Percentiles rank a stretch among this genome's conserved stretches.
Evolutionary conservation across 1,140 invertebrate species (phyloP).

Genomic region (Arctopsyche grandis): DNA sequence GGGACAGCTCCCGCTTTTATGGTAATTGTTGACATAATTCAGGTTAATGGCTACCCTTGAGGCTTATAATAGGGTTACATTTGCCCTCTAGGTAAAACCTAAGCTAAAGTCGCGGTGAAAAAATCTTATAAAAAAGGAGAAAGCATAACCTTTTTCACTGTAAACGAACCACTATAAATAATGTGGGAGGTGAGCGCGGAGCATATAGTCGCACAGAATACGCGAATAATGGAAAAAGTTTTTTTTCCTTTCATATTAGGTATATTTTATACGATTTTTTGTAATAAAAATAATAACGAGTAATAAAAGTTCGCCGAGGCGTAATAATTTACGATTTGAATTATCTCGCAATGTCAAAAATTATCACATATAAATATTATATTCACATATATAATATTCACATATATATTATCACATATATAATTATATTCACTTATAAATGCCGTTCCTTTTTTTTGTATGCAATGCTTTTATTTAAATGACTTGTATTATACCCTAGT

Average conservation of each 20-base stretch:
- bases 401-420: no score
- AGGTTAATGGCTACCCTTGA: slow-evolving; percentile 38
- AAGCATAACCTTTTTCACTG: no score
- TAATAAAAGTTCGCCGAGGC: slow-evolving; percentile 5
- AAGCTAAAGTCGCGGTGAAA: background rate
- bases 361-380: no score
- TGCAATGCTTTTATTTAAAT: no score
- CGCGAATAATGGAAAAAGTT: slow-evolving; percentile 15
- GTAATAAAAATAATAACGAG: background rate
- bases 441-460: no score
- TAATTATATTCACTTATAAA: no score
- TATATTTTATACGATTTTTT: no score
- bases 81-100: background rate
- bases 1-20: slow-evolving; percentile 17
- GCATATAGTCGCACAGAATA: no score
- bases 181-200: no score
- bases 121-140: background rate
- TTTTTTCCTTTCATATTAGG: background rate
- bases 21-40: slow-evolving; percentile 40
- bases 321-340: background rate
- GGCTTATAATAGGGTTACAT: slow-evolving; percentile 31
- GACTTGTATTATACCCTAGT: no score
- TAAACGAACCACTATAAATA: no score
- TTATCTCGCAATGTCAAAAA: background rate
- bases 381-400: no score